phyloP scores from a whole-genome alignment of 2,113 vertebrate species.

The Hippolais icterina region DNA sequence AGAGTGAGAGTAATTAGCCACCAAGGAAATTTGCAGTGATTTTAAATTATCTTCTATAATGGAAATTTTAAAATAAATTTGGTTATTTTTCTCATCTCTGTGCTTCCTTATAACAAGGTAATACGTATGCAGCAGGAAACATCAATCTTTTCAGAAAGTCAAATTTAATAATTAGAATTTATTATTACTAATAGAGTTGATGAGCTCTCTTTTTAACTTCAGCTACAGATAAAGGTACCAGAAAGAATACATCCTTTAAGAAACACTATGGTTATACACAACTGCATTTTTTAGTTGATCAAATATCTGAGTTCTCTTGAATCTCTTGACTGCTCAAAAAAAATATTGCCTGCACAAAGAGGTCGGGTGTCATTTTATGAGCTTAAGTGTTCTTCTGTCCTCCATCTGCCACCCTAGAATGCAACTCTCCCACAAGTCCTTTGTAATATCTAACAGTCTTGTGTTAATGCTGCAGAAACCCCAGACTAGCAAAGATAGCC shows the following conservation, averaged over 20 bases:
- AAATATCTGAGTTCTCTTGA: neutral
- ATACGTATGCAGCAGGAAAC: neutral
- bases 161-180: neutral
- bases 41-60: neutral
- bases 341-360: neutral
- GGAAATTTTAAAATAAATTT: neutral
- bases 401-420: neutral
- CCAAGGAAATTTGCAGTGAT: neutral
- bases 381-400: neutral
- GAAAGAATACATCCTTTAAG: neutral
- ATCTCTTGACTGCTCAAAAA: neutral
- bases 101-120: neutral
- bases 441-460: neutral
- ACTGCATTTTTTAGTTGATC: neutral
- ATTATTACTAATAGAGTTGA: neutral
- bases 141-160: neutral
- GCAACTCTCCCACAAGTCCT: neutral
- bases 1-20: neutral
- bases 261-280: neutral
- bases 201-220: neutral
- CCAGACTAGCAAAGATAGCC: neutral
- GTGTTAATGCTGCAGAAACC: neutral
- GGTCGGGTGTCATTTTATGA: neutral
- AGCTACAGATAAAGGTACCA: neutral
- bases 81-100: neutral